Conservation (phyloP, 2,888 invertebrate species). For the Andrena hattorfiana region DNA sequence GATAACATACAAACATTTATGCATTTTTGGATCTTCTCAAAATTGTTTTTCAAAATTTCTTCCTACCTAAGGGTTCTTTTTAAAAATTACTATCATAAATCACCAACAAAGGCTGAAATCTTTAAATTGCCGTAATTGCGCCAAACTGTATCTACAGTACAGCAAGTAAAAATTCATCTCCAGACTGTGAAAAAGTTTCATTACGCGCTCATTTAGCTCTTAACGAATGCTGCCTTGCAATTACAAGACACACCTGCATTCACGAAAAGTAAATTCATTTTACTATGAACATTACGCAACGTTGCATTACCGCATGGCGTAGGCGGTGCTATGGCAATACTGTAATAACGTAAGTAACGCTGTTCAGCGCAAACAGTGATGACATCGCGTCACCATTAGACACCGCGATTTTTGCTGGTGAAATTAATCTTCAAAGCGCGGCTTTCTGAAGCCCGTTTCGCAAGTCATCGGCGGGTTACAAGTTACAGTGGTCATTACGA, state of each 20-base stretch:
- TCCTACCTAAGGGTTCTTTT: too few relatives aligned
- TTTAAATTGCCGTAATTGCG: too few relatives aligned
- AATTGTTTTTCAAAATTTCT: too few relatives aligned
- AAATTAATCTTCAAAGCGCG: conserved; percentile 34
- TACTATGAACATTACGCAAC: not conserved
- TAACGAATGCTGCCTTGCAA: too few relatives aligned
- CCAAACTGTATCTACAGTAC: too few relatives aligned
- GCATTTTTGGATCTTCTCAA: too few relatives aligned
- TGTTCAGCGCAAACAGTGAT: not conserved
- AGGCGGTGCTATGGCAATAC: not conserved
- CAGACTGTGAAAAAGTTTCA: too few relatives aligned
- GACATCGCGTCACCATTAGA: conserved; percentile 2
- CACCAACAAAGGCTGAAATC: too few relatives aligned
- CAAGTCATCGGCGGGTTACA: conserved; percentile 36
- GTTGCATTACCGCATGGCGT: not conserved
- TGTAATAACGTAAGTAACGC: not conserved
- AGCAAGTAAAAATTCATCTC: too few relatives aligned
- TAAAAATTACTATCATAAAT: too few relatives aligned
- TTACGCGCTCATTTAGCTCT: too few relatives aligned
- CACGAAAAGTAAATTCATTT: conserved; percentile 10
- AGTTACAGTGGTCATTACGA: conserved; percentile 29
- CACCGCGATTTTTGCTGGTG: conserved; percentile 10
- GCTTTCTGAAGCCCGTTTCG: conserved; percentile 23
- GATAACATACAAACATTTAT: too few relatives aligned
- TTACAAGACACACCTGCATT: not conserved